Conservation (phyloP, 2,888 invertebrate species). For the Litoditis marina region DNA sequence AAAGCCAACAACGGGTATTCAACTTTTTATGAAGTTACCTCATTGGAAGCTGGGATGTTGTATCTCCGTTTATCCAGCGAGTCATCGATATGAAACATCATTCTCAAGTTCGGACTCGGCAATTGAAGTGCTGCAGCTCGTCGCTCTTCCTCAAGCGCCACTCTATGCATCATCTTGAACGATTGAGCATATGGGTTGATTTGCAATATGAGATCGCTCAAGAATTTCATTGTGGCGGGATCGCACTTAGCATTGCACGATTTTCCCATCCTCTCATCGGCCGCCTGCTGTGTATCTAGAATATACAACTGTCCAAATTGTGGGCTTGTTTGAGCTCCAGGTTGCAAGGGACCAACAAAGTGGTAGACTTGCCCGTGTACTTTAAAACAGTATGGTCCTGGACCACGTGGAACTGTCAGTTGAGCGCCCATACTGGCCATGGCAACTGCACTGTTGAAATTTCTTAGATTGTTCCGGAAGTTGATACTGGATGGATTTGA, state of each 20-base stretch:
- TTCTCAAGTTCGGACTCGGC: too few species aligned
- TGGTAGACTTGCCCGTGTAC: constrained; percentile 26
- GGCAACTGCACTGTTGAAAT: constrained; percentile 22
- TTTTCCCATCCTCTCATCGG: constrained; percentile 8
- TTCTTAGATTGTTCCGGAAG: constrained; percentile 13
- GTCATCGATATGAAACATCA: too few species aligned
- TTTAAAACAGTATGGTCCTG: constrained; percentile 22
- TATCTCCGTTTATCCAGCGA: too few species aligned
- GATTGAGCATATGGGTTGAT: constrained; percentile 22
- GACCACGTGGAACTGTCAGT: constrained; percentile 15
- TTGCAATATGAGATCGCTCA: constrained; percentile 9
- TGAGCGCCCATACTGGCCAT: constrained; percentile 22
- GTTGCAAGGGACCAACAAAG: constrained; percentile 10
- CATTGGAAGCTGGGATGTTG: too few species aligned
- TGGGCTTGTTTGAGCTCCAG: not conserved
- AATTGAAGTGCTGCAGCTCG: too few species aligned
- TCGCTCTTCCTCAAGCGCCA: constrained; percentile 17
- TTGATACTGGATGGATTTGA: not conserved
- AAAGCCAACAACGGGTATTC: too few species aligned
- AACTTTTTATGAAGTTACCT: too few species aligned
- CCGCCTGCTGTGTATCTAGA: constrained; percentile 20
- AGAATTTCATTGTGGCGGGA: constrained; percentile 12
- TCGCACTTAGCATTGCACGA: constrained; percentile 18
- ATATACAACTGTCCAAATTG: constrained; percentile 15
- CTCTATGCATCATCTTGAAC: constrained; percentile 27